Conservation (phyloP, 2,797 vertebrate genomes). For the Hapalemur alaotrensis region DNA sequence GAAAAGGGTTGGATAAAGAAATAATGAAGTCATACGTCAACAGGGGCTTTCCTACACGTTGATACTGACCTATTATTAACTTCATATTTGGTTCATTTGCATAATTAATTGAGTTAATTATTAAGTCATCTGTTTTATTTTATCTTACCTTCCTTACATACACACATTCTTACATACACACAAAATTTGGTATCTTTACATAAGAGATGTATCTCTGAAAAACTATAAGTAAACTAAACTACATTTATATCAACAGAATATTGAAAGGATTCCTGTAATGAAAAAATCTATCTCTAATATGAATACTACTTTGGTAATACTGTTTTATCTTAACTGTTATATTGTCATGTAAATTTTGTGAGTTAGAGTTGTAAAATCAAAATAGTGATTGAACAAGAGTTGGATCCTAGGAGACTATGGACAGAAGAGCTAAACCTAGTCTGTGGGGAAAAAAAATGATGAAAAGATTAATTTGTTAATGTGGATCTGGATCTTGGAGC, state of each 20-base stretch:
- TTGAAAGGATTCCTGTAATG: conserved; percentile 33
- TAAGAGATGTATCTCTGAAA: neutral
- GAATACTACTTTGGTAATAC: neutral
- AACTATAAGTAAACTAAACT: neutral
- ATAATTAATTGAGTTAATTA: conserved; percentile 3
- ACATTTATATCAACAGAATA: conserved; percentile 21
- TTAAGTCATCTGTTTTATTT: conserved; percentile 24
- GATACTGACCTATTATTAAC: neutral
- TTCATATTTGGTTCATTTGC: neutral
- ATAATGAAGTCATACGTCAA: neutral
- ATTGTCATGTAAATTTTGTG: neutral
- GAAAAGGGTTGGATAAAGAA: neutral
- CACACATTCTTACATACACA: neutral
- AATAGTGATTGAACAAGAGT: neutral
- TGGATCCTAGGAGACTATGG: neutral
- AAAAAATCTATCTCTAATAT: neutral
- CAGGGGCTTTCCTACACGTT: neutral
- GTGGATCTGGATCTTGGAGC: neutral
- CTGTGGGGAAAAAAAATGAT: neutral
- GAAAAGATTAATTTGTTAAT: neutral
- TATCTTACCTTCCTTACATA: neutral
- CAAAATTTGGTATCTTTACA: neutral
- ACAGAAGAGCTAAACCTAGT: neutral
- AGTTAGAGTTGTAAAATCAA: conserved; percentile 35
- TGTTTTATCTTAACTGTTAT: conserved; percentile 24